These are phyloP conservation scores for Ceratitis capitata DNA, from an alignment of 1,140 invertebrate genomes.

Conservation along the genomic window DNA sequence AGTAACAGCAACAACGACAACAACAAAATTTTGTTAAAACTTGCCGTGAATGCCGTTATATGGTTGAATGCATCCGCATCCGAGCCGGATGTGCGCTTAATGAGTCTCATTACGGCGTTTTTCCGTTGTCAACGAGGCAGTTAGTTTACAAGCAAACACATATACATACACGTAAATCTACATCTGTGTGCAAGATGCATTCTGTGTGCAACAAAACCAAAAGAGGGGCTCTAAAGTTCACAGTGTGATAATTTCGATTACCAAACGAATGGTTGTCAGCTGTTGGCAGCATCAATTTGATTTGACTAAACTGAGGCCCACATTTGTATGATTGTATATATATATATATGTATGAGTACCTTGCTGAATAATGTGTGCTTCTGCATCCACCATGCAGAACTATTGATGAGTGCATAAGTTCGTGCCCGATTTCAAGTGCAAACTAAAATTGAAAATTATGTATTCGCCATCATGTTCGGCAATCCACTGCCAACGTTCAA, in stretches of 20 bases:
- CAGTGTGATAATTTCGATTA: slow-evolving; percentile 23
- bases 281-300: background rate
- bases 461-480: no score
- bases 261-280: background rate
- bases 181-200: no score
- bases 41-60: background rate
- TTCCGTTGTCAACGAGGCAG: background rate
- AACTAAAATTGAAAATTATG: no score
- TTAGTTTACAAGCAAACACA: background rate
- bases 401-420: no score
- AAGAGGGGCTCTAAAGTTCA: background rate
- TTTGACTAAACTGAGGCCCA: background rate
- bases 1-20: background rate
- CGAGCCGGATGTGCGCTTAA: slow-evolving; percentile 12
- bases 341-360: background rate
- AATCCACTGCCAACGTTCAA: no score
- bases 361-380: background rate
- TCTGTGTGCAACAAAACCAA: no score
- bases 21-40: background rate
- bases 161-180: no score
- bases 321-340: background rate
- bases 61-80: background rate
- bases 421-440: no score
- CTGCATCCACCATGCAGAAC: no score
- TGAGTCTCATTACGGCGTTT: slow-evolving; percentile 23